Evolutionary conservation across 1,140 invertebrate species (phyloP).

Genomic region (Onthophagus taurus): DNA sequence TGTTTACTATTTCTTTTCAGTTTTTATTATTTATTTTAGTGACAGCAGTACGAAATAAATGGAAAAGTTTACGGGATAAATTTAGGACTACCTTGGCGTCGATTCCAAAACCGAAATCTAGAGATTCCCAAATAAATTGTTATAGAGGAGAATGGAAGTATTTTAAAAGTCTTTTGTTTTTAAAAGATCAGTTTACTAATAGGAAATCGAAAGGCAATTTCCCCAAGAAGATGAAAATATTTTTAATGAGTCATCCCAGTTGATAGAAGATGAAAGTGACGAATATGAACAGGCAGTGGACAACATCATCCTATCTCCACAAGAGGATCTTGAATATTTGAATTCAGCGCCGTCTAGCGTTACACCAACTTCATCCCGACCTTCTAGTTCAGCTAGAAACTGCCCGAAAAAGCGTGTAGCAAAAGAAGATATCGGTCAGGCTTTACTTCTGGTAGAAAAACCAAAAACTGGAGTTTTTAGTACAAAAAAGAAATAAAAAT

Average conservation of each 20-base stretch:
- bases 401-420: constrained; percentile 5
- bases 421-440: constrained; percentile 1
- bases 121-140: constrained; percentile 3
- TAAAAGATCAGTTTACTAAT: constrained; percentile 5
- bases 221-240: constrained; percentile 9
- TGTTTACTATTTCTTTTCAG: not conserved
- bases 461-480: not conserved
- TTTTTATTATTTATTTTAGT: constrained; percentile 7
- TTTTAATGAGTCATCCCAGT: not conserved
- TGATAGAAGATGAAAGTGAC: not conserved
- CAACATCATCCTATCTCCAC: not conserved
- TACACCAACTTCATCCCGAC: not conserved
- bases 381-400: not conserved
- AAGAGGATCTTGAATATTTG: not conserved
- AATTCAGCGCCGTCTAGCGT: too few species aligned
- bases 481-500: not conserved
- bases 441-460: not conserved
- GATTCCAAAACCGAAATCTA: constrained; percentile 7
- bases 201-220: constrained; percentile 8
- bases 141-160: not conserved
- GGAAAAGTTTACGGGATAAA: constrained; percentile 12
- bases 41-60: constrained; percentile 8
- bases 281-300: not conserved
- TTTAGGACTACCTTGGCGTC: constrained; percentile 4
- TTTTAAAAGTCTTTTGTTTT: constrained; percentile 4